These are phyloP conservation scores for Lepidochitona cinerea DNA, from an alignment of 2,888 invertebrate species.

Conservation along the genomic window DNA sequence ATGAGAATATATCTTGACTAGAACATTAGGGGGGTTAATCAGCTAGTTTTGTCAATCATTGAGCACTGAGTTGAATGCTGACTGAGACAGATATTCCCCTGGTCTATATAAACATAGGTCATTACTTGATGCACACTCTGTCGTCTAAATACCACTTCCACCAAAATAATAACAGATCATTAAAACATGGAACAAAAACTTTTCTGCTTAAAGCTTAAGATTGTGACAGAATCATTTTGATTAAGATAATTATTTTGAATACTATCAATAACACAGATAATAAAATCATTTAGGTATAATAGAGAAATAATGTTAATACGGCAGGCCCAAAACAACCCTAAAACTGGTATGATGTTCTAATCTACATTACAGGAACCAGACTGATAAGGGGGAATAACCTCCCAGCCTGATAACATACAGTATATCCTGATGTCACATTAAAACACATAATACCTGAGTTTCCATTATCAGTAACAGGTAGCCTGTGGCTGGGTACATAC, in stretches of 20 bases:
- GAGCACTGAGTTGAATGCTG: too few species aligned
- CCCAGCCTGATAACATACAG: not conserved
- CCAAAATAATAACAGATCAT: not conserved
- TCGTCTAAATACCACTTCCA: not conserved
- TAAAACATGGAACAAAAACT: slow-evolving; percentile 1
- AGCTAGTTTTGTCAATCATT: too few species aligned
- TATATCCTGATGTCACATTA: not conserved
- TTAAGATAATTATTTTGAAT: not conserved
- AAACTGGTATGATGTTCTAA: not conserved
- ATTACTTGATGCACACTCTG: too few species aligned
- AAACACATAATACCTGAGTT: slow-evolving; percentile 5
- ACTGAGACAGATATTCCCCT: too few species aligned
- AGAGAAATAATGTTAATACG: not conserved
- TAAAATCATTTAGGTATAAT: not conserved
- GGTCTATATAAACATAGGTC: too few species aligned
- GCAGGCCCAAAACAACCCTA: not conserved
- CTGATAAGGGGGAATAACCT: too few species aligned
- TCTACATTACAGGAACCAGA: too few species aligned
- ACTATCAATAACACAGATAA: not conserved
- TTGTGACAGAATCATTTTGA: slow-evolving; percentile 6
- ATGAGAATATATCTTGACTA: slow-evolving; percentile 3
- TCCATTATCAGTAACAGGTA: not conserved
- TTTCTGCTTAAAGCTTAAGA: not conserved
- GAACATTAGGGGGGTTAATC: not conserved
- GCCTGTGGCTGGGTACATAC: slow-evolving; percentile 3